A percentile compares a stretch with the other conserved stretches of the same genome.
Conservation (phyloP, 2,888 invertebrate species). For the Harpalus rubripes region DNA sequence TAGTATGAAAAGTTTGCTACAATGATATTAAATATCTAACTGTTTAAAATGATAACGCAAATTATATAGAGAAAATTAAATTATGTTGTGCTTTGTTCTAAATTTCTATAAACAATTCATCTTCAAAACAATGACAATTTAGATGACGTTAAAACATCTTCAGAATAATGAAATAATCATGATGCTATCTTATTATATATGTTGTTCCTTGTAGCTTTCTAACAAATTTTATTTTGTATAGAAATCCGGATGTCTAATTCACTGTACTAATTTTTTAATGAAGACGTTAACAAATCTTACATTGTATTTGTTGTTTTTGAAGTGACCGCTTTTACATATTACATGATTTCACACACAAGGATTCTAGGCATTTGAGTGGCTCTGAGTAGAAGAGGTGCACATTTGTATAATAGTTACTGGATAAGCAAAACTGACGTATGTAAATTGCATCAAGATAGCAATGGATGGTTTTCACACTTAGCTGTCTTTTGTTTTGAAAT, state of each 20-base stretch:
- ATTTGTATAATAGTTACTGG: conserved; percentile 25
- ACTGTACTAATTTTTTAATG: conserved; percentile 57
- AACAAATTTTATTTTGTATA: conserved; percentile 45
- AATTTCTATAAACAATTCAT: conserved; percentile 4
- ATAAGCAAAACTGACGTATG: conserved; percentile 50
- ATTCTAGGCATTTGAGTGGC: not conserved
- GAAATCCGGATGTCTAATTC: conserved; percentile 61
- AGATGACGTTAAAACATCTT: conserved; percentile 19
- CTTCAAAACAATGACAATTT: conserved; percentile 33
- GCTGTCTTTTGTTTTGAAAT: conserved; percentile 63
- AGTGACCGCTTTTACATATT: conserved; percentile 49
- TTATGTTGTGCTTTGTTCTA: not conserved
- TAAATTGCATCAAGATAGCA: conserved; percentile 55
- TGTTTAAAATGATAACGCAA: too few relatives aligned
- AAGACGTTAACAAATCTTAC: conserved; percentile 63
- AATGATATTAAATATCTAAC: too few relatives aligned
- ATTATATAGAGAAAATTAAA: not conserved
- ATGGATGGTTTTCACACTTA: conserved; percentile 65
- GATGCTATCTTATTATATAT: conserved; percentile 45
- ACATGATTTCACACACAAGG: conserved; percentile 22
- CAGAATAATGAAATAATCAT: conserved; percentile 31
- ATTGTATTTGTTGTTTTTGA: conserved; percentile 53
- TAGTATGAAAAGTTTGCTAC: too few relatives aligned
- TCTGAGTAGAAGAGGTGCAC: not conserved
- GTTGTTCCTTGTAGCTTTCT: conserved; percentile 44